These are phyloP conservation scores for Theristicus caerulescens DNA, from an alignment of 2,113 vertebrate genomes.

Conservation along the genomic window DNA sequence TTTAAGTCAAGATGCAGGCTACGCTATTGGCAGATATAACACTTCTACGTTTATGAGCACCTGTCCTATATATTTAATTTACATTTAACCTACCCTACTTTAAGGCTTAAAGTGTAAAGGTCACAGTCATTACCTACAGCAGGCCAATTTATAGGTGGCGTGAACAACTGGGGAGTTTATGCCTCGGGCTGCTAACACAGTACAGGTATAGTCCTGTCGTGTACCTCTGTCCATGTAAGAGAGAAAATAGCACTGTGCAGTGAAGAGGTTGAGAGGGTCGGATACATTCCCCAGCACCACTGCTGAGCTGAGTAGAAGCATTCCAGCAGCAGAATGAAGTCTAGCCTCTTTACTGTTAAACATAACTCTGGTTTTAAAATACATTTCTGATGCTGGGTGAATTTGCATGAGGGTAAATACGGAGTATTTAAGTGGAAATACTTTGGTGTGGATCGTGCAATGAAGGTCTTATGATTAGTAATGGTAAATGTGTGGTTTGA, in stretches of 20 bases:
- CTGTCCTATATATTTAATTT: neutral
- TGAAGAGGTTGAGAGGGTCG: neutral
- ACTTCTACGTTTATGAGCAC: neutral
- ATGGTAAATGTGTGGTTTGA: neutral
- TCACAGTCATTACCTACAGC: neutral
- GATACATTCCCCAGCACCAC: neutral
- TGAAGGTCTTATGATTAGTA: neutral
- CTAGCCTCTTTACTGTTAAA: neutral
- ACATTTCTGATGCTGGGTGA: neutral
- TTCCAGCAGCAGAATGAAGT: neutral
- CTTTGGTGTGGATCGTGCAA: neutral
- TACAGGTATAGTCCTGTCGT: neutral
- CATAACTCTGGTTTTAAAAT: neutral
- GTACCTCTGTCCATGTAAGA: neutral
- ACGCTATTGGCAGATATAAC: neutral
- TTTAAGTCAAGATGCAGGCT: neutral
- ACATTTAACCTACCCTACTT: neutral
- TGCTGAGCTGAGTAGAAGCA: neutral
- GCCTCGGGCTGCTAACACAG: neutral
- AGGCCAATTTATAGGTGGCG: neutral
- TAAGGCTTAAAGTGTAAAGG: neutral
- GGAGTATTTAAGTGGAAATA: neutral
- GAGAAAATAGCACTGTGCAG: neutral
- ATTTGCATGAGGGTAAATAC: neutral
- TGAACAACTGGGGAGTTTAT: neutral